Evolutionary conservation across 2,888 invertebrate genomes (phyloP).

Genomic region (Nasonia oneida): DNA sequence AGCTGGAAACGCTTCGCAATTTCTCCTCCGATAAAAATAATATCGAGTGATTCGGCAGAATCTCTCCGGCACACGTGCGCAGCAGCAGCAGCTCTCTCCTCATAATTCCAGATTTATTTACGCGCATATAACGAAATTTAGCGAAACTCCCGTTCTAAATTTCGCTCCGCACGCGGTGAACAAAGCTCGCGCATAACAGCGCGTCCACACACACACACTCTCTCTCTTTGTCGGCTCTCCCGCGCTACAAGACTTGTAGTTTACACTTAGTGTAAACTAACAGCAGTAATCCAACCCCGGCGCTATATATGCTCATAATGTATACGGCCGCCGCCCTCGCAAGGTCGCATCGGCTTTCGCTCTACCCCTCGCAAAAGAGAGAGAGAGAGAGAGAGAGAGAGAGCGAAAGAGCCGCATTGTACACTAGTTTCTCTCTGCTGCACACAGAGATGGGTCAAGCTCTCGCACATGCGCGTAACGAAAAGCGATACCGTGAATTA

Average conservation of each 20-base stretch:
- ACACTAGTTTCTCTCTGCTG: neutral
- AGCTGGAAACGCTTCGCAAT: conserved; percentile 23
- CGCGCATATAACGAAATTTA: too few relatives aligned
- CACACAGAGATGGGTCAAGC: conserved; percentile 37
- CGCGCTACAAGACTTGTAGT: neutral
- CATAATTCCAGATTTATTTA: too few relatives aligned
- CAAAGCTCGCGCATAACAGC: conserved; percentile 17
- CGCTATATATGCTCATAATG: neutral
- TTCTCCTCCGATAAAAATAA: neutral
- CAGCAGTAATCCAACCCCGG: conserved; percentile 5
- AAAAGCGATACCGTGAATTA: conserved; percentile 45
- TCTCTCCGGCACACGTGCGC: neutral
- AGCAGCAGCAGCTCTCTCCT: too few relatives aligned
- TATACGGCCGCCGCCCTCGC: conserved; percentile 27
- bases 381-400: neutral
- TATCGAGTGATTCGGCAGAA: neutral
- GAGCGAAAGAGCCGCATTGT: neutral
- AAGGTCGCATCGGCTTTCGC: conserved; percentile 52
- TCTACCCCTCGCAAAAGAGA: neutral
- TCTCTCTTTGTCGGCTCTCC: too few relatives aligned
- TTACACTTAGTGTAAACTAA: conserved; percentile 15
- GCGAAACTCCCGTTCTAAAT: neutral
- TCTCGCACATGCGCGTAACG: conserved; percentile 48
- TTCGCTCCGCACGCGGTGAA: conserved; percentile 17
- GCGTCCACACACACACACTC: neutral